Evolutionary conservation across 2,797 vertebrate genomes (phyloP).

Genomic region (Hippopotamyrus pictus): DNA sequence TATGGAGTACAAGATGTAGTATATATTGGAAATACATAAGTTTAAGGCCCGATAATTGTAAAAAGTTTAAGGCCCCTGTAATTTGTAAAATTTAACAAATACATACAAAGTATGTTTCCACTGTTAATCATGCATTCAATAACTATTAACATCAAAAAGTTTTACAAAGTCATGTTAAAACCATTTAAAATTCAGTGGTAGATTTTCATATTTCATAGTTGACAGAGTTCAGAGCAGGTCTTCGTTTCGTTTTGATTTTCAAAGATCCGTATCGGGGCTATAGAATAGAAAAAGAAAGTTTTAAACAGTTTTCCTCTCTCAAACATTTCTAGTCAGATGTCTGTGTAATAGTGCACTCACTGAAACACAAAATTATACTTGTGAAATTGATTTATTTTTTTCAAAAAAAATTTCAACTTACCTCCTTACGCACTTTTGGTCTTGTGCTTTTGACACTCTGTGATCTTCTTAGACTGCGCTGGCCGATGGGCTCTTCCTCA

Average conservation of each 20-base stretch:
- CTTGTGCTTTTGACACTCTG: constrained; percentile 78
- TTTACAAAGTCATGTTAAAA: constrained; percentile 5
- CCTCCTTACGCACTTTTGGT: constrained; percentile 73
- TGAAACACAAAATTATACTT: not conserved
- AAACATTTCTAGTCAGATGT: not conserved
- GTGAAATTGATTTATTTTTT: not conserved
- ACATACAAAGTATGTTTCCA: not conserved
- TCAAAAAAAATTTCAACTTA: constrained; percentile 28
- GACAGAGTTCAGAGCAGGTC: constrained; percentile 60
- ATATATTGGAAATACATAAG: not conserved
- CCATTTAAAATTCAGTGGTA: constrained; percentile 37
- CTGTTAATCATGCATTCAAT: not conserved
- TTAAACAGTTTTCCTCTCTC: not conserved
- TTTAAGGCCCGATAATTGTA: not conserved
- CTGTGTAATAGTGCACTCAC: not conserved
- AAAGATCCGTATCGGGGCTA: constrained; percentile 76
- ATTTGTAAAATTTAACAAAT: not conserved
- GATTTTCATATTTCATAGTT: constrained; percentile 30
- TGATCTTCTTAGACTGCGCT: constrained; percentile 68
- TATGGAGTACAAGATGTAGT: not conserved
- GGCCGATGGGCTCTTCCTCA: constrained; percentile 67
- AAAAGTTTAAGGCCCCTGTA: not conserved
- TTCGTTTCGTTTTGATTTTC: constrained; percentile 74
- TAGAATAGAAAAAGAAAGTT: not conserved
- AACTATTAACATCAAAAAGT: not conserved